phyloP scores from a whole-genome alignment of 2,113 vertebrate species.

The Calyptommatus sinebrachiatus region DNA sequence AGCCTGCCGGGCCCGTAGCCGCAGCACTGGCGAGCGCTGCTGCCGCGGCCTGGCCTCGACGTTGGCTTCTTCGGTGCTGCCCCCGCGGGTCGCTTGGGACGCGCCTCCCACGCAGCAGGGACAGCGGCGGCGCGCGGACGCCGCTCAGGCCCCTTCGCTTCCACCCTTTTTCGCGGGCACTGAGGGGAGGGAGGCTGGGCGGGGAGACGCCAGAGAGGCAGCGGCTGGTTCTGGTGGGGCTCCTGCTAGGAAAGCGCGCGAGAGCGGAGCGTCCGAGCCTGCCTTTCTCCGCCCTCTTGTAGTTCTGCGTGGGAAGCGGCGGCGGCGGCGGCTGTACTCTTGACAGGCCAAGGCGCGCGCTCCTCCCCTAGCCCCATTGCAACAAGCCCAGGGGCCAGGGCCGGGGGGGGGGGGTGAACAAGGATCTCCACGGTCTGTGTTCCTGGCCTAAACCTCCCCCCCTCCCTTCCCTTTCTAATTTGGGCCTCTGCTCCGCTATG shows the following conservation, averaged over 20 bases:
- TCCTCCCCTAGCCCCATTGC: not conserved
- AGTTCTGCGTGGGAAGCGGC: not conserved
- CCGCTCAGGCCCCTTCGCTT: not conserved
- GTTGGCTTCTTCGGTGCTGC: too few relatives aligned
- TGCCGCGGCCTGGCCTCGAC: not conserved
- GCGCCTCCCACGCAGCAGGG: not conserved
- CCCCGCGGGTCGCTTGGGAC: too few relatives aligned
- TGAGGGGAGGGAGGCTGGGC: not conserved
- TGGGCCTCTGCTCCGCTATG: not conserved
- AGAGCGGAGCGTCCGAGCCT: not conserved
- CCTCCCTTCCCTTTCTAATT: not conserved
- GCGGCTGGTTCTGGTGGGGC: too few relatives aligned
- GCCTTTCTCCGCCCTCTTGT: constrained; percentile 2
- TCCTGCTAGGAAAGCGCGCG: not conserved
- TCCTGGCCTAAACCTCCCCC: not conserved
- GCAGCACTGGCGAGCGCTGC: not conserved
- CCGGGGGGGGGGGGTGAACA: too few relatives aligned
- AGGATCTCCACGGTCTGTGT: too few relatives aligned
- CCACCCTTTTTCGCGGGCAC: rapidly evolving
- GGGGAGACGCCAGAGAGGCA: too few relatives aligned
- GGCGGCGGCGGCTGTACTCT: not conserved
- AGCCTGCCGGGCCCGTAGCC: not conserved
- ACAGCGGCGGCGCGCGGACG: not conserved
- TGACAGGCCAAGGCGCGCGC: not conserved
- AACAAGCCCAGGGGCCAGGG: too few relatives aligned